Evolutionary conservation across 2,888 invertebrate species (phyloP).

Genomic region (Leptopterna dolabrata): DNA sequence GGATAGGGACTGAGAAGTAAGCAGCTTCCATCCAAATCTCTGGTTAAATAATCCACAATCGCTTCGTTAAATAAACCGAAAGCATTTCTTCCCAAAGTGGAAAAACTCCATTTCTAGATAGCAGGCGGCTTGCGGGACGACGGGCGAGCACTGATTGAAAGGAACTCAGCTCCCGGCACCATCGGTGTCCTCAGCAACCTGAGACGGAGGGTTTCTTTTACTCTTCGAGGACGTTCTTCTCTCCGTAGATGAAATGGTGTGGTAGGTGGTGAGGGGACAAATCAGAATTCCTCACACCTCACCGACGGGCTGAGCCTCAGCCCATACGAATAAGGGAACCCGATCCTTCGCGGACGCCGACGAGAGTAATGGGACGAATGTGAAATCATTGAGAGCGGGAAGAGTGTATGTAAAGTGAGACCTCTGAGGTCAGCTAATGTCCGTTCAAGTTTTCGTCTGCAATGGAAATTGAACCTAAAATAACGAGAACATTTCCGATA

Average conservation of each 20-base stretch:
- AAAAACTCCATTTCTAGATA: too few species aligned
- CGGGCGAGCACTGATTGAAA: background rate
- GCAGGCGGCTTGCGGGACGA: too few species aligned
- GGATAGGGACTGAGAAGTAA: too few species aligned
- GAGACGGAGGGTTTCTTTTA: background rate
- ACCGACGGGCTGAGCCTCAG: background rate
- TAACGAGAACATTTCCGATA: too few species aligned
- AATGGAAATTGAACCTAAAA: too few species aligned
- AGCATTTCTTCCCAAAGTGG: too few species aligned
- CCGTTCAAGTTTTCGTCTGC: too few species aligned
- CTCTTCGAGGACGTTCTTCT: too few species aligned
- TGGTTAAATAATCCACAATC: too few species aligned
- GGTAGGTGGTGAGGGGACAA: background rate
- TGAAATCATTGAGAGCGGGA: background rate
- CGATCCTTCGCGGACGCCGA: background rate
- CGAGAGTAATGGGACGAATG: background rate
- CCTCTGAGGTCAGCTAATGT: background rate
- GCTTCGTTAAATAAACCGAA: too few species aligned
- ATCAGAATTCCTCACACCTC: slow-evolving; percentile 22
- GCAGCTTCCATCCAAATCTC: too few species aligned
- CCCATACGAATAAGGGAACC: background rate
- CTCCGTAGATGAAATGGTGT: background rate
- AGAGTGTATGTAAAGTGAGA: background rate
- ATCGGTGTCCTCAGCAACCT: background rate
- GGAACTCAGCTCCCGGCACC: too few species aligned